Conservation (phyloP, 2,888 invertebrate species). For the Thelaira solivaga region DNA sequence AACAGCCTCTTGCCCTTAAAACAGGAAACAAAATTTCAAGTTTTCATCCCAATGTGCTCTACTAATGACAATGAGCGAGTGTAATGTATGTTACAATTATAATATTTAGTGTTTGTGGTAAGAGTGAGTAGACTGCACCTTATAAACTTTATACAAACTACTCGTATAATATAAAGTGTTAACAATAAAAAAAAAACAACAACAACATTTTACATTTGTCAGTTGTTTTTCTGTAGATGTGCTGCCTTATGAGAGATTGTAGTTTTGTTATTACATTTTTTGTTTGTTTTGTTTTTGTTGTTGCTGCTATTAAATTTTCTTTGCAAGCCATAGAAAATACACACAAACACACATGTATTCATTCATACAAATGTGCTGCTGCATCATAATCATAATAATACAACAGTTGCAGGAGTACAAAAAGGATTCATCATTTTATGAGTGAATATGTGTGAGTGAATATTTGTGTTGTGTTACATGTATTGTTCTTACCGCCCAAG, state of each 20-base stretch:
- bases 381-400: conserved; percentile 13
- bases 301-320: conserved; percentile 20
- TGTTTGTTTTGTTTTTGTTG: conserved; percentile 2
- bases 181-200: conserved; percentile 34
- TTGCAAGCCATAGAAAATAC: background rate
- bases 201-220: conserved; percentile 48
- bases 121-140: background rate
- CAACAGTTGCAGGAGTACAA: conserved; percentile 21
- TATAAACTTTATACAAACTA: conserved; percentile 50
- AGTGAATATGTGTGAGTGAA: conserved; percentile 24
- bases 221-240: conserved; percentile 32
- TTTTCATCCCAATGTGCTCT: background rate
- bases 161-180: conserved; percentile 34
- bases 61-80: background rate
- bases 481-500: conserved; percentile 63
- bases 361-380: conserved; percentile 10
- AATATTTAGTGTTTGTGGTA: background rate
- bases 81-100: background rate
- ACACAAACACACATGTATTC: background rate
- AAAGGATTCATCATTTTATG: conserved; percentile 49
- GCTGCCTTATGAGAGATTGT: conserved; percentile 40
- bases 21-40: background rate
- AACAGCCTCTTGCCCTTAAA: no score
- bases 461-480: conserved; percentile 25
- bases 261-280: conserved; percentile 6